These are phyloP conservation scores for Heloderma charlesbogerti DNA, from an alignment of 2,113 vertebrate species.

Conservation along the genomic window DNA sequence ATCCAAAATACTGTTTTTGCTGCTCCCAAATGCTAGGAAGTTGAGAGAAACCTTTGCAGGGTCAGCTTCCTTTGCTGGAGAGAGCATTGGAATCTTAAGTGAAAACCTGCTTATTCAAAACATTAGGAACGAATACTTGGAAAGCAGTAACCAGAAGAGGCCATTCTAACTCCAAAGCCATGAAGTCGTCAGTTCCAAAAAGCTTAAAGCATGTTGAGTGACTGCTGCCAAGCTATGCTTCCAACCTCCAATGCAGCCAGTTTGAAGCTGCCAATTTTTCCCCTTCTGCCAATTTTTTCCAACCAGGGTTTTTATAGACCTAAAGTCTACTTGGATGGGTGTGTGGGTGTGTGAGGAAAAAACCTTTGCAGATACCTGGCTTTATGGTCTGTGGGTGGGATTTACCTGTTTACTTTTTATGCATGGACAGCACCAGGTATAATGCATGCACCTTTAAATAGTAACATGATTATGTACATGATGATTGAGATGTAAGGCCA, in stretches of 20 bases:
- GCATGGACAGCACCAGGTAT: background rate
- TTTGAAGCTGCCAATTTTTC: background rate
- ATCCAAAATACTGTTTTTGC: background rate
- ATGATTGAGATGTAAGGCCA: too few species aligned
- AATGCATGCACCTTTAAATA: background rate
- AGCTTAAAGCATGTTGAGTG: background rate
- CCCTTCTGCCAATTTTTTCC: background rate
- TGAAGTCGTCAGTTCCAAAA: background rate
- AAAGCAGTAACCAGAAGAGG: background rate
- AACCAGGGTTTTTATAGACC: background rate
- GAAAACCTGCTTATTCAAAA: constrained; percentile 8
- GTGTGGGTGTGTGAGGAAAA: too few species aligned
- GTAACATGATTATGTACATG: background rate
- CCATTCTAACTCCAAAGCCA: background rate
- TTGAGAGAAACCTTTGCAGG: background rate
- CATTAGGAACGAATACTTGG: background rate
- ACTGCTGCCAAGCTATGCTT: constrained; percentile 10
- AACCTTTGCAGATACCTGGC: background rate
- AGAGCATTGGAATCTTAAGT: background rate
- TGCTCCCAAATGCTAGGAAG: background rate
- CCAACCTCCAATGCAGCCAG: background rate
- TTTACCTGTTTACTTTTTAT: background rate
- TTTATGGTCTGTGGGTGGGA: background rate
- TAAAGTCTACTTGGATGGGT: too few species aligned
- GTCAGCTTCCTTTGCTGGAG: background rate